Evolutionary conservation across 2,797 vertebrate genomes (phyloP), one percentile per base, ranked within the genome.

Genomic region (Esox lucius): DNA sequence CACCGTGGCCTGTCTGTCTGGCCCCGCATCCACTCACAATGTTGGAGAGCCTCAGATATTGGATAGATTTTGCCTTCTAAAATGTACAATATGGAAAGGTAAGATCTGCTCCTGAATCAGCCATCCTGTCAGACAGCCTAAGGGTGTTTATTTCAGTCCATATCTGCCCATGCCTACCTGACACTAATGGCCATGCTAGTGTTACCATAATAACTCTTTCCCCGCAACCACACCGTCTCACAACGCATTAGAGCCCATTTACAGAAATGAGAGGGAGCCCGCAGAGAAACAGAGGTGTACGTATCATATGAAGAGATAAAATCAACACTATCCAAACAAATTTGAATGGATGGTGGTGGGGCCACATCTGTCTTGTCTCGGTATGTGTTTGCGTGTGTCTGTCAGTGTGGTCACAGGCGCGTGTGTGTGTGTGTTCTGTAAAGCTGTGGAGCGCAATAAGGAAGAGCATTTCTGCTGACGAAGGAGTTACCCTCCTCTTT

Each of bases 301-400:
- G 17, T 83, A 86, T 89, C 80, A 5, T 72, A 76, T 83, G 73
- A 77, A 81, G 64, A 1, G 69, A 80, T 80, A 78, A 69, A 90
- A 89, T 86, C 80, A 70, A 78, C 78, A 79, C 79, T 77, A 77
- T 81, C 83, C 81, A 87, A 90, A 85, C 82, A 78, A 85, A 80
- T 84, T 83, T 79, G 73, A 82, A 77, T 42, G n/a, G 22, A 53
- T 53, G 51, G 42, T 61, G 72, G 59, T 73, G 26, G 28, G 16
- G 5, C n/a, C 73, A 75, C 78, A 75, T 64, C n/a, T n/a, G n/a
- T 78, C 84, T 81, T 88, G n/a, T n/a, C n/a, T n/a, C n/a, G n/a
- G 91, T 89, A 88, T 72, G 72, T 84, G 83, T 83, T 86, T 7
- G 35, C 7, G 35, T 39, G 35, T 39, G 3, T 39, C 3, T 39